Percentiles rank a stretch among this genome's conserved stretches.
These are phyloP conservation scores for Zenarchopterus dispar DNA, from an alignment of 2,797 vertebrate genomes.

Conservation along the genomic window DNA sequence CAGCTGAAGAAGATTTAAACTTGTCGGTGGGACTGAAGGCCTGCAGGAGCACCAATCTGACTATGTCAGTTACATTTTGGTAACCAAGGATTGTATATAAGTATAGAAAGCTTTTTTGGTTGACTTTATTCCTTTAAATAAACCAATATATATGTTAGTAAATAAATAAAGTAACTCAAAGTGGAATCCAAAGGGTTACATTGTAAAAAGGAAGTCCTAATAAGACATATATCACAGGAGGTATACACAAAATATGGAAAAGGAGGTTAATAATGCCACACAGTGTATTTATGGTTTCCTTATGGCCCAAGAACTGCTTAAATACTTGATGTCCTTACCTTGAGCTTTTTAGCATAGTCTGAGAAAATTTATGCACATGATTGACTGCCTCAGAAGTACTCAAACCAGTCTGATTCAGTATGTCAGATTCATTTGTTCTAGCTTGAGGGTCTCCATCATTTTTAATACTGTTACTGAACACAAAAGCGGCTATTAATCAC, in stretches of 20 bases:
- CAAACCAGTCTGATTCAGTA: conserved; percentile 36
- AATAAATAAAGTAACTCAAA: conserved; percentile 41
- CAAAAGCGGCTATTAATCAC: conserved; percentile 38
- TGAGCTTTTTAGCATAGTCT: conserved; percentile 44
- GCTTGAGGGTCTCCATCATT: conserved; percentile 25
- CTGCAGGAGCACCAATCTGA: too few species aligned
- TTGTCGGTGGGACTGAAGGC: too few species aligned
- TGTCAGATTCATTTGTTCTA: conserved; percentile 36
- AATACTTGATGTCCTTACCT: conserved; percentile 57
- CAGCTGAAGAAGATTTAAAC: too few species aligned
- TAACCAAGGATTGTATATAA: too few species aligned
- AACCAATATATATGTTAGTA: conserved; percentile 43
- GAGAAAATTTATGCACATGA: conserved; percentile 35
- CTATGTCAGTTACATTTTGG: too few species aligned
- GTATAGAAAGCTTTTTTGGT: too few species aligned
- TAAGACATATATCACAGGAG: conserved; percentile 45
- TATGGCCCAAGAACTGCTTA: conserved; percentile 34
- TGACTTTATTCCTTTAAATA: too few species aligned
- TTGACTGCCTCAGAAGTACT: conserved; percentile 23
- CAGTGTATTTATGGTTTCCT: conserved; percentile 62
- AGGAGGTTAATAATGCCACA: conserved; percentile 51
- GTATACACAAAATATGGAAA: conserved; percentile 62
- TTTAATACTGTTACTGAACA: conserved; percentile 30
- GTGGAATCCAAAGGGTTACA: conserved; percentile 68
- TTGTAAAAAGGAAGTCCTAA: conserved; percentile 58